phyloP scores from a whole-genome alignment of 2,888 invertebrate genomes.

The Parnassius glacialis region DNA sequence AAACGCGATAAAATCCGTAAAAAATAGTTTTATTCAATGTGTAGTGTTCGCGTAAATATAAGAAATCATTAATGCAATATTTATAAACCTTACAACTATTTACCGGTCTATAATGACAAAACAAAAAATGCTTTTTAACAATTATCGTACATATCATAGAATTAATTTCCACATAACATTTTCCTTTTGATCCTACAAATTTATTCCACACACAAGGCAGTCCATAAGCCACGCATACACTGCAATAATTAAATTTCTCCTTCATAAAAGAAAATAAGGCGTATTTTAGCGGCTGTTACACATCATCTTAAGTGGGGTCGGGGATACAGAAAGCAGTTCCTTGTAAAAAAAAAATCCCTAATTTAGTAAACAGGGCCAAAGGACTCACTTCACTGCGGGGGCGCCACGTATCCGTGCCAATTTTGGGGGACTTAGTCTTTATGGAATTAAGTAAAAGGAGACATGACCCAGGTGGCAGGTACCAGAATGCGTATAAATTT shows the following conservation, averaged over 20 bases:
- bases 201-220: conserved; percentile 4
- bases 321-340: conserved; percentile 59
- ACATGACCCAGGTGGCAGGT: conserved; percentile 77
- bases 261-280: conserved; percentile 56
- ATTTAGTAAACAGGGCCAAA: conserved; percentile 79
- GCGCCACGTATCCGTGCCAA: conserved; percentile 63
- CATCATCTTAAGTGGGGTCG: conserved; percentile 50
- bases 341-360: conserved; percentile 75
- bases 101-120: too few species aligned
- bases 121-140: too few species aligned
- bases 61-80: too few species aligned
- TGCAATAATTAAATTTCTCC: conserved; percentile 53
- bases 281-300: conserved; percentile 58
- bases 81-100: too few species aligned
- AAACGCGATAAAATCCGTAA: too few species aligned
- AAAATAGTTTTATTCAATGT: too few species aligned
- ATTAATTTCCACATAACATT: background rate
- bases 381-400: conserved; percentile 76
- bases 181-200: conserved; percentile 1
- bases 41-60: too few species aligned
- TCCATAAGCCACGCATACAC: conserved; percentile 19
- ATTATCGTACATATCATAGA: too few species aligned
- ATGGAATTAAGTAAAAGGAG: conserved; percentile 78
- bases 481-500: conserved; percentile 63
- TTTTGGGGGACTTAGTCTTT: conserved; percentile 77